Base-by-base conservation (phyloP, 2,888 invertebrate genomes). In the Danaus chrysippus region DNA sequence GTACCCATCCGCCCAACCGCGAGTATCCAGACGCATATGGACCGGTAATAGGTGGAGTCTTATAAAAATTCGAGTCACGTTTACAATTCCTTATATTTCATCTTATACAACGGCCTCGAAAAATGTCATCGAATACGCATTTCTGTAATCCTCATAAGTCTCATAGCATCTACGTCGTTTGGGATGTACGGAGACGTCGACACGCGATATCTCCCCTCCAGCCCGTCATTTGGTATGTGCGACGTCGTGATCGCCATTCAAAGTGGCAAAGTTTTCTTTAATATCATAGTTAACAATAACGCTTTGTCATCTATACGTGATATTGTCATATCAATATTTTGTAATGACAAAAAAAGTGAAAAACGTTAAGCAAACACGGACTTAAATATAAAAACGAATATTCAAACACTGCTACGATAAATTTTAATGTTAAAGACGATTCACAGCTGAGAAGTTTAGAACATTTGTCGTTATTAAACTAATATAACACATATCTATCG, bases 91-190 rank as follows among this genome's bases (percentile, higher is more conserved):
- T 87, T 90, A 91, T 90, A 88, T 90, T 89, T 90, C 90, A 88
- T 91, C 88, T 90, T 90, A 89, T 90, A 87, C 84, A 82, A 85
- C 85, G 84, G 83, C 78, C 84, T 83, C 87, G 84, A 88, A 90
- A 90, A 91, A 91, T 90, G 91, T 88, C 91, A 91, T 91, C 90
- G 90, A 91, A 91, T 90, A 90, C 90, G 87, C 90, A 90, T 90
- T 91, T 86, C 86, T 84, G 86, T 91, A 91, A 91, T 90, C 89
- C 89, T 87, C 83, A 86, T 89, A 88, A 90, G 89, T 88, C 88
- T 84, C 83, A 81, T 84, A 83, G 87, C 85, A 83, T 81, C 82
- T 78, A 77, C 79, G 75, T 74, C 76, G 77, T 73, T 76, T 77
- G 77, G 78, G 81, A 76, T 76, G 78, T 74, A 73, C 69, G 73